Base-by-base conservation (phyloP, 2,113 vertebrate species). In the Ornithorhynchus anatinus region DNA sequence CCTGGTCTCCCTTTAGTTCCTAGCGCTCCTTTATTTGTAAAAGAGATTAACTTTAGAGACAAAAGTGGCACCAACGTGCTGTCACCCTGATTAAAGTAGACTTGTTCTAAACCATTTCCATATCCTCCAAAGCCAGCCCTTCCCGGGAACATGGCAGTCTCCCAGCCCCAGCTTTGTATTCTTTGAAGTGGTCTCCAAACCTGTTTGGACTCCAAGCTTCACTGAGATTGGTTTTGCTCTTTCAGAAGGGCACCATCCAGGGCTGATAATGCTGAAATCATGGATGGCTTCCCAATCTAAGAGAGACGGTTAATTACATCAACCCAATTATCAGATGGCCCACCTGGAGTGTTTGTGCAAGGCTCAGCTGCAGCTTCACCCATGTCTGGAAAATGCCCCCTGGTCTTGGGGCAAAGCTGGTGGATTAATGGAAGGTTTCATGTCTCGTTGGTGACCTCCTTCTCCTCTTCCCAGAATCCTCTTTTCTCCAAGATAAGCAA, bases 231-330 rank as follows among this genome's bases (percentile, higher is more conserved):
- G 15, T 31, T 50, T 59, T 1, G 0, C 29, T 54, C 52, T 68
- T 1, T 1, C 39, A 22, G 71, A 64, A 63, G 79, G 65, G 61
- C 54, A n/a, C 61, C 33, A 14, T 39, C 13, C 14, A 32, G 5
- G n/a, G 48, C 53, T 17, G 36, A 48, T 70, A 51, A 25, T 39
- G 60, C 74, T 60, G 64, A 80, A 53, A 61, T 17, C 12, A 0
- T 68, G 86, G 75, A 75, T 47, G 72, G 57, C 48, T 84, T 80
- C 78, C 67, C 57, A 3, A n/a, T n/a, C n/a, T n/a, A n/a, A n/a
- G n/a, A 62, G 29, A 9, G 8, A 75, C 50, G 59, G 53, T 81
- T 62, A 77, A 84, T 84, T 72, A 85, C 75, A 80, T 85, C 69
- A 75, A 69, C 64, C 70, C 78, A 81, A 71, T 84, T 87, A 87